Evolutionary conservation across 2,797 vertebrate species (phyloP), one percentile per base, ranked within the genome.

Genomic region (Emys orbicularis): DNA sequence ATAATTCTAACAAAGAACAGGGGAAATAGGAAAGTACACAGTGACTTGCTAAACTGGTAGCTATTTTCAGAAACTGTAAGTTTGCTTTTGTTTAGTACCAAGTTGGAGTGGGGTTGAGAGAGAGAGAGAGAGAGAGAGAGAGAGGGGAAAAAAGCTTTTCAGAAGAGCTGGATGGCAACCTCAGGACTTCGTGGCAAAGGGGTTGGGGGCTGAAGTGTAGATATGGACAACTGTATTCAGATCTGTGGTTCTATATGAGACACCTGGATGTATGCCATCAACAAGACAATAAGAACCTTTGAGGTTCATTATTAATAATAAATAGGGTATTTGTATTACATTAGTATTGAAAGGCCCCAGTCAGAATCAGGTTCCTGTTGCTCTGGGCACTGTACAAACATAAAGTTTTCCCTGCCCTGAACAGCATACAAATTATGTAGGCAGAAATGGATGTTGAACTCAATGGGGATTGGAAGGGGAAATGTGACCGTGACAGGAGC

Each of bases 1-100:
- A 61, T 11, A 79, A 2, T 65, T 65, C 84, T 72, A 88, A 41
- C 81, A 85, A 82, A 82, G 72, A 89, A 59, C 80, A 5, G 4
- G 29, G 1, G 4, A 90, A 85, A 80, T 8, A 44, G 2, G 1
- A 41, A 6, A 65, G 4, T 1, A 13, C 3, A 34, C 2, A 76
- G 12, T 1, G 29, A 82, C 68, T 37, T 90, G 21, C 31, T 50
- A 8, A 92, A 15, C 11, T 77, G 61, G 23, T 8, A 27, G 2
- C 12, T 5, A 8, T 23, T 96, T 86, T 95, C 82, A 74, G 47
- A 89, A 97, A 83, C 2, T 18, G 7, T 41, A 86, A 94, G 23
- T 79, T 65, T 85, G 16, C 1, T 5, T 0, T 8, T 84, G 29
- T 3, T 68, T 76, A 50, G 3, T 29, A n/a, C 13, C 54, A 52